Evolutionary conservation across 2,797 vertebrate species (phyloP), one percentile per base, ranked within the genome.

Genomic region (Rhinichthys osculus): DNA sequence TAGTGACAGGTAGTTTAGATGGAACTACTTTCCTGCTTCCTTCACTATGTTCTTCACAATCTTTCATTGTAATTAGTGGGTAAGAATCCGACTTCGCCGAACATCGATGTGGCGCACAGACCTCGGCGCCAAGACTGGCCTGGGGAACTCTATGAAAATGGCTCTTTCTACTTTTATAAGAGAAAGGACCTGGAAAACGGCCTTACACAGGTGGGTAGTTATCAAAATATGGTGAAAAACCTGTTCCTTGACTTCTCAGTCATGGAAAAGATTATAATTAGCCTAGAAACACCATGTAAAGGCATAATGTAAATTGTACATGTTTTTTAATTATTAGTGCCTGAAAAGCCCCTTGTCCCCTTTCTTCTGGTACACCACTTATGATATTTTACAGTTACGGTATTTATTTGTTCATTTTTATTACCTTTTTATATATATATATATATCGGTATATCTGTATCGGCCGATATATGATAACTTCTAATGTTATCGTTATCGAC

Each of bases 141-240:
- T 0, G 98, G 98, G 1, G 98, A 99, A 83, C 94, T 99, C 14
- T 97, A 94, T 88, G 98, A 99, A 93, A 99, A 98, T 47, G 98
- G 98, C 1, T 99, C 97, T 0, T 97, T 99, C 89, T 99, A 99
- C 92, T 96, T 98, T 90, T 91, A 93, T 85, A 97, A 92, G 19
- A 95, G 89, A 76, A 91, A 96, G 13, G 89, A 96, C 57, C 10
- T 94, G 0, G 83, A 95, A 86, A 70, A 93, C 3, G 94, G 96
- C 1, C 86, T 92, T 3, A 77, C 96, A 83, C 97, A 99, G 97
- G 98, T 98, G 44, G 7, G 23, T 0, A 5, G 4, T 11, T 30
- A 19, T 17, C 33, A 47, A 59, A 72, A 42, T 57, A 8, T 35
- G 50, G 30, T 11, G 8, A 35, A 5, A 54, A 76, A 35, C 8